Conservation (phyloP, 2,888 invertebrate genomes). For the Syrista parreyssii region DNA sequence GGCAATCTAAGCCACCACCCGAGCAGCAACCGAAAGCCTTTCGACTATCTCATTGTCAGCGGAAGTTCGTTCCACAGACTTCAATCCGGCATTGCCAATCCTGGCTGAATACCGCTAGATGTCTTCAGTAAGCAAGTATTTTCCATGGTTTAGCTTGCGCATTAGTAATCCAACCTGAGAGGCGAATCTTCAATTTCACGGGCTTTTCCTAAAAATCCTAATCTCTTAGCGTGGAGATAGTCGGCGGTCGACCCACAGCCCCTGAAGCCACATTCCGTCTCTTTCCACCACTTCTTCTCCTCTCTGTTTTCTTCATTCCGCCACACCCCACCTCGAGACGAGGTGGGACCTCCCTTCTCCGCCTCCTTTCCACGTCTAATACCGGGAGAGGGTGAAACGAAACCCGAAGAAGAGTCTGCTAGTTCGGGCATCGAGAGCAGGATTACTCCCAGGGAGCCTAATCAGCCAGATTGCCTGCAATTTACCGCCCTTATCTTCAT, state of each 20-base stretch:
- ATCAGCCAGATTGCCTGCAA: constrained; percentile 62
- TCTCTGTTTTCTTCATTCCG: neutral
- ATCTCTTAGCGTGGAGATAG: constrained; percentile 27
- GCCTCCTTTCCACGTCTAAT: constrained; percentile 37
- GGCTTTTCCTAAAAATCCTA: constrained; percentile 29
- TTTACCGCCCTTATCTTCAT: constrained; percentile 56
- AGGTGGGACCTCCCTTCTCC: neutral
- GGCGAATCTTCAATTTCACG: constrained; percentile 14
- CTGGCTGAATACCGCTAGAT: neutral
- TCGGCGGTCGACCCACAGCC: neutral
- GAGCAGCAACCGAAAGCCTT: neutral
- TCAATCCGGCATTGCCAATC: neutral
- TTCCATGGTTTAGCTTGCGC: neutral
- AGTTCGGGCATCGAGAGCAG: constrained; percentile 29
- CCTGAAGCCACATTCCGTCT: neutral
- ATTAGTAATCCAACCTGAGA: neutral
- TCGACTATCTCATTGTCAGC: neutral
- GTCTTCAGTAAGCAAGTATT: neutral
- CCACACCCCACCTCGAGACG: neutral
- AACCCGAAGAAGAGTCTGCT: neutral
- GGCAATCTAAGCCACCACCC: neutral
- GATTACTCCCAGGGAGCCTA: constrained; percentile 57
- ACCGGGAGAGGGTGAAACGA: constrained; percentile 21
- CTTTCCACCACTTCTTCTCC: neutral
- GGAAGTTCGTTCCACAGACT: neutral